phyloP scores from a whole-genome alignment of 1,140 invertebrate genomes.

The Nasonia vitripennis region DNA sequence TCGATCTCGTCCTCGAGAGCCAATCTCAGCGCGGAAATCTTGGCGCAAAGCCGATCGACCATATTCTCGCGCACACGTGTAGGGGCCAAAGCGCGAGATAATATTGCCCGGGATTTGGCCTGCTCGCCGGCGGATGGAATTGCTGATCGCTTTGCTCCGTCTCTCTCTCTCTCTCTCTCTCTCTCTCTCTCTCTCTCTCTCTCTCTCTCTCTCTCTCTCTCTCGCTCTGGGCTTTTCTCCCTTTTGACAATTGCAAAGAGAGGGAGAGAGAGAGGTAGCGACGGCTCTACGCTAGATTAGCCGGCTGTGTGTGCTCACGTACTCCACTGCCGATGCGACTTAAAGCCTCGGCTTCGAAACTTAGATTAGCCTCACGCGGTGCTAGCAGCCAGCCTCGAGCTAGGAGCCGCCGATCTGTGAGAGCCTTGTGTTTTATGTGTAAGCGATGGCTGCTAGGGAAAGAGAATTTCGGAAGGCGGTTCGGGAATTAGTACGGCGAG shows the following conservation, averaged over 20 bases:
- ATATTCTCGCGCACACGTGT: neutral
- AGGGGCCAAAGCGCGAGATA: neutral
- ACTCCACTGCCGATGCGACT: constrained; percentile 53
- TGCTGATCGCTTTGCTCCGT: constrained; percentile 28
- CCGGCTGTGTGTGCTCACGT: constrained; percentile 41
- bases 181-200: too few relatives aligned
- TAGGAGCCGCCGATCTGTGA: constrained; percentile 4
- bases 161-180: neutral
- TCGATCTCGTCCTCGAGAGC: neutral
- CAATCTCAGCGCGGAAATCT: neutral
- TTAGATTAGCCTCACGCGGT: constrained; percentile 61
- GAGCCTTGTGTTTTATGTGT: neutral
- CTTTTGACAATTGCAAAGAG: constrained; percentile 47
- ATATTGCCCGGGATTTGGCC: constrained; percentile 35
- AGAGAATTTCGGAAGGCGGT: constrained; percentile 6
- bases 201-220: too few relatives aligned
- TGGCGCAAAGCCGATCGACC: neutral
- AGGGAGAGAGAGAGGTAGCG: neutral
- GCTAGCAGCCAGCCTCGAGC: constrained; percentile 3
- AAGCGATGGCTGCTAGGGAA: neutral
- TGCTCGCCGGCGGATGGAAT: constrained; percentile 14
- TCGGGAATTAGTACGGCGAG: neutral
- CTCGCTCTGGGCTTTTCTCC: constrained; percentile 11
- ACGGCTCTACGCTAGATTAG: constrained; percentile 26
- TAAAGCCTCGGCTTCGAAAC: constrained; percentile 57